A percentile compares a stretch with the other conserved stretches of the same genome.
These are phyloP conservation scores for Agrilus cyanescens DNA, from an alignment of 2,888 invertebrate genomes.

Conservation along the genomic window DNA sequence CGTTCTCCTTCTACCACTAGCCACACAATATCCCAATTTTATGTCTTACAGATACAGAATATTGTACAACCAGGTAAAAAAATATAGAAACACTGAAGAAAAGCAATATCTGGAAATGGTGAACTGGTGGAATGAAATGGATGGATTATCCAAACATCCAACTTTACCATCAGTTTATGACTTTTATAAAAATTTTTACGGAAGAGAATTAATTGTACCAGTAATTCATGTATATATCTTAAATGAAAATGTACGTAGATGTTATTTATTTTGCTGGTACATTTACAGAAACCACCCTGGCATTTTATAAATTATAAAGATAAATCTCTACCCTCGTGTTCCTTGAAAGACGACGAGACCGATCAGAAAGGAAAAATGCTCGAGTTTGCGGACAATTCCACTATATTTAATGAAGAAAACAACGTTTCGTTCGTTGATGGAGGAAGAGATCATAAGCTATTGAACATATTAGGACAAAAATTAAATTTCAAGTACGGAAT, in stretches of 20 bases:
- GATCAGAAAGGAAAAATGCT: too few relatives aligned
- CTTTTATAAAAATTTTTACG: constrained; percentile 54
- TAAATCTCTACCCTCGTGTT: too few relatives aligned
- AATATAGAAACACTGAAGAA: constrained; percentile 42
- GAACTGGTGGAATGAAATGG: constrained; percentile 59
- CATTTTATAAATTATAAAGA: constrained; percentile 50
- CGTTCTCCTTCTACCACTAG: background rate
- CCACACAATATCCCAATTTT: background rate
- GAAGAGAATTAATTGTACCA: constrained; percentile 53
- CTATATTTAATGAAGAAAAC: constrained; percentile 19
- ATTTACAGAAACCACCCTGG: constrained; percentile 57
- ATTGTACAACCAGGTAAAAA: constrained; percentile 51
- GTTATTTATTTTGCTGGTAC: constrained; percentile 6
- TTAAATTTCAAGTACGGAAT: constrained; percentile 54
- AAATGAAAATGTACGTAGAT: too few relatives aligned
- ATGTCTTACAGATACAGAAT: constrained; percentile 46
- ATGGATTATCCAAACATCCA: constrained; percentile 52
- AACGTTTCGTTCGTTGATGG: constrained; percentile 48
- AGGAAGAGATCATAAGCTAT: constrained; percentile 59
- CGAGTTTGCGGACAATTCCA: too few relatives aligned
- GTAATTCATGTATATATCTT: constrained; percentile 52
- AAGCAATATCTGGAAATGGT: constrained; percentile 48
- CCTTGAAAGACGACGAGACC: too few relatives aligned
- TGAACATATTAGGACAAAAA: constrained; percentile 49
- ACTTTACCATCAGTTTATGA: constrained; percentile 48